Evolutionary conservation across 2,113 vertebrate species (phyloP).

Genomic region (Nanorana parkeri): DNA sequence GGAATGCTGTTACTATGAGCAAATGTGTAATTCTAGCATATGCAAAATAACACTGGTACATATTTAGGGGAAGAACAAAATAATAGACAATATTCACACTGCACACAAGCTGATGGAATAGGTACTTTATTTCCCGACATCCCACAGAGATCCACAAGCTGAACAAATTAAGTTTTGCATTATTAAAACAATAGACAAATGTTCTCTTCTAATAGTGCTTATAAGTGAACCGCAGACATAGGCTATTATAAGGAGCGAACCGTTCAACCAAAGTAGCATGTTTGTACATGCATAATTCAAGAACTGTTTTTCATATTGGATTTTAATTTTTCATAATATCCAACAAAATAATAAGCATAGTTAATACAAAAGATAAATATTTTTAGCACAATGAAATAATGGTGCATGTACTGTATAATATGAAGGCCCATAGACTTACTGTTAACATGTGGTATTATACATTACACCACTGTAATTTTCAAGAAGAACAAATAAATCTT

Average conservation of each 20-base stretch:
- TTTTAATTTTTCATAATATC: slow-evolving; percentile 23
- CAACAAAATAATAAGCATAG: background rate
- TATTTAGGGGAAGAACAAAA: background rate
- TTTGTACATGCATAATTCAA: slow-evolving; percentile 38
- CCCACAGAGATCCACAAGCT: slow-evolving; percentile 39
- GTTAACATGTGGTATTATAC: no score
- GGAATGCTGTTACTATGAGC: no score
- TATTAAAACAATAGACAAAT: slow-evolving; percentile 44
- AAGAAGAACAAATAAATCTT: no score
- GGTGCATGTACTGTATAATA: no score
- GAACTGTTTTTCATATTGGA: background rate
- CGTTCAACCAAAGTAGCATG: slow-evolving; percentile 25
- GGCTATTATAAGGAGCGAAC: slow-evolving; percentile 31
- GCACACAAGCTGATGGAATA: slow-evolving; percentile 22
- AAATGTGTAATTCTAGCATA: no score
- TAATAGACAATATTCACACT: background rate
- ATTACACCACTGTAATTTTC: no score
- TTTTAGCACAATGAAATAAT: background rate
- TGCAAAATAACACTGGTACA: background rate
- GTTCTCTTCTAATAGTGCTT: slow-evolving; percentile 6
- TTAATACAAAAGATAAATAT: background rate
- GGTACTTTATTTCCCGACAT: background rate
- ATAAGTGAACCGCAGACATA: slow-evolving; percentile 23
- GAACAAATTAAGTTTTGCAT: slow-evolving; percentile 51
- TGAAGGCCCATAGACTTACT: no score